A percentile compares a stretch with the other conserved stretches of the same genome.
Evolutionary conservation across 2,888 invertebrate species (phyloP).

Genomic region (Brachyopa scutellaris): DNA sequence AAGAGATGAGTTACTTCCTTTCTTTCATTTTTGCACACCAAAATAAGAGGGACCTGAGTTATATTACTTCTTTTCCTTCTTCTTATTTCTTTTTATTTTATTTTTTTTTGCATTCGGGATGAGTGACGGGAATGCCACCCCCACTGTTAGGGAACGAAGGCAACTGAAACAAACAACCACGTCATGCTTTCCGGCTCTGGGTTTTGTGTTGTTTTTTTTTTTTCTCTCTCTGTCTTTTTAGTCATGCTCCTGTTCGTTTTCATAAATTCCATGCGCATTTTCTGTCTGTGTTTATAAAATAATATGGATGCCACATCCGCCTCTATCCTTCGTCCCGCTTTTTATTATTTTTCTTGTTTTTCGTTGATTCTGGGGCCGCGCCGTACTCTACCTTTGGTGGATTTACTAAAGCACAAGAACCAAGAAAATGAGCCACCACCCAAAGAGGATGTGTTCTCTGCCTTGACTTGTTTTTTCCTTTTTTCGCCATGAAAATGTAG

Average conservation of each 20-base stretch:
- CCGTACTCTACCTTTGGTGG: not conserved
- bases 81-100: not conserved
- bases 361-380: not conserved
- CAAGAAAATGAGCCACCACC: not conserved
- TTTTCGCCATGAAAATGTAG: constrained; percentile 19
- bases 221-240: not conserved
- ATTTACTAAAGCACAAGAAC: no score
- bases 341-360: constrained; percentile 5
- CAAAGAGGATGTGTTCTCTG: not conserved
- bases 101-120: not conserved
- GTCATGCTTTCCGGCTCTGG: constrained; percentile 21
- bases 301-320: constrained; percentile 59
- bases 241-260: constrained; percentile 16
- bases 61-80: not conserved
- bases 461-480: not conserved
- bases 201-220: not conserved
- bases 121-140: not conserved
- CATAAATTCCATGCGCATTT: constrained; percentile 55
- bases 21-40: not conserved
- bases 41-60: constrained; percentile 38
- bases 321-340: constrained; percentile 9
- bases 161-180: constrained; percentile 60
- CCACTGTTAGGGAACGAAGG: constrained; percentile 31
- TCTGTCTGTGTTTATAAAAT: constrained; percentile 48
- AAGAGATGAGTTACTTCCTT: constrained; percentile 48